Conservation (phyloP, 2,113 vertebrate species). For the Falco punctatus region DNA sequence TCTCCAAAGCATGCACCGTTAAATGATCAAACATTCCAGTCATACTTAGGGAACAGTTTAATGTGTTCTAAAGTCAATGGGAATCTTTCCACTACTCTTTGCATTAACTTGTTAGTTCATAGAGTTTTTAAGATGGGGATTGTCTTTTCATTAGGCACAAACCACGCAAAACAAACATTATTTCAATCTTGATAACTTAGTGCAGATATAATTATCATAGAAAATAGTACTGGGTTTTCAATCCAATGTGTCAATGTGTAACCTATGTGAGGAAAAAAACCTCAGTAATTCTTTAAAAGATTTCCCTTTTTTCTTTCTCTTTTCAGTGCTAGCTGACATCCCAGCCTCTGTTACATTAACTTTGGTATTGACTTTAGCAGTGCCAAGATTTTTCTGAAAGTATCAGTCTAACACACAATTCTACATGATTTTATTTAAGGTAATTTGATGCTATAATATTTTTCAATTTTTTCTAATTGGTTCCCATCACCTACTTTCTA, state of each 20-base stretch:
- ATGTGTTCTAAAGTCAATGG: not conserved
- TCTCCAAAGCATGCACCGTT: not conserved
- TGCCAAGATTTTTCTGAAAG: not conserved
- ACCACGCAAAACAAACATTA: not conserved
- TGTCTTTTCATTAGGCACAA: not conserved
- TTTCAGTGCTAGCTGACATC: not conserved
- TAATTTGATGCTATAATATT: not conserved
- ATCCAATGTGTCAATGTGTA: not conserved
- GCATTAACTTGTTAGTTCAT: not conserved
- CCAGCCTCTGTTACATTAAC: not conserved
- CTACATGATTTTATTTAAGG: not conserved
- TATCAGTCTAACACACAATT: not conserved
- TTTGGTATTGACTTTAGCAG: not conserved
- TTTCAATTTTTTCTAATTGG: not conserved
- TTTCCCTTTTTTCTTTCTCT: not conserved
- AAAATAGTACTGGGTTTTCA: not conserved
- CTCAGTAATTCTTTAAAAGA: not conserved
- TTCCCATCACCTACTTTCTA: not conserved
- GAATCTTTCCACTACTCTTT: not conserved
- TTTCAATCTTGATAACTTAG: not conserved
- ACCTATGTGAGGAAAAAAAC: not conserved
- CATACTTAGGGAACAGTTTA: not conserved
- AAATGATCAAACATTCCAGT: constrained; percentile 3
- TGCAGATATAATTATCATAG: not conserved
- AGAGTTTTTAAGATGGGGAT: not conserved